Conservation (phyloP, 2,113 vertebrate genomes). For the Sceloporus tristichus region DNA sequence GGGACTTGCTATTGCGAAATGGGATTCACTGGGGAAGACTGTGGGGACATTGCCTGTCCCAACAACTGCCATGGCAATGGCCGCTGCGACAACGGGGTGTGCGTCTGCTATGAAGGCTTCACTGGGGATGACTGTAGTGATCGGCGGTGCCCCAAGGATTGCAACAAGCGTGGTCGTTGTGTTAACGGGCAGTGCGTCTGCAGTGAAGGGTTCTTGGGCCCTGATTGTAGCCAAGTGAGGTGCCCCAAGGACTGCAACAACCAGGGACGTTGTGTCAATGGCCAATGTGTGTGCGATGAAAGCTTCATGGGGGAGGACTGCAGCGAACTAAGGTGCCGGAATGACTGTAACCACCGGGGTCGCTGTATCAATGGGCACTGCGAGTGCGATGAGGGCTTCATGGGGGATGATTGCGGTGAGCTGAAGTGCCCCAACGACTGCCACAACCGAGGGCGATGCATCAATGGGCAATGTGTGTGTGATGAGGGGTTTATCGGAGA, state of each 20-base stretch:
- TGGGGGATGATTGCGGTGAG: conserved; percentile 83
- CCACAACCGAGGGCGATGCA: conserved; percentile 81
- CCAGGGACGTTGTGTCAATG: conserved; percentile 83
- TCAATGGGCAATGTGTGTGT: conserved; percentile 88
- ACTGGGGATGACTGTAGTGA: conserved; percentile 88
- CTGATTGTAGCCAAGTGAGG: conserved; percentile 83
- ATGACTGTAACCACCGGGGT: conserved; percentile 83
- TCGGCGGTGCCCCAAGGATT: conserved; percentile 86
- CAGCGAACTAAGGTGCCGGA: conserved; percentile 83
- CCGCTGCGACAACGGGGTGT: conserved; percentile 87
- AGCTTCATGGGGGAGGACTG: conserved; percentile 89
- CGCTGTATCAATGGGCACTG: conserved; percentile 86
- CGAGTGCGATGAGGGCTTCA: conserved; percentile 82
- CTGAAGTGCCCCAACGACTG: conserved; percentile 89
- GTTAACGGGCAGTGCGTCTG: conserved; percentile 87
- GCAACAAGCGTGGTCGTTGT: conserved; percentile 88
- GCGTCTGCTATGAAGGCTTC: conserved; percentile 87
- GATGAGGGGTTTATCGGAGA: conserved; percentile 80
- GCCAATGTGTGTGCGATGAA: conserved; percentile 86
- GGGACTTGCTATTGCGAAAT: conserved; percentile 93
- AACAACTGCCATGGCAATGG: conserved; percentile 85
- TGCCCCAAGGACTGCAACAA: conserved; percentile 88
- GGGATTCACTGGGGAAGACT: conserved; percentile 92
- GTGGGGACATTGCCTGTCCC: conserved; percentile 86
- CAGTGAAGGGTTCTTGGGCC: conserved; percentile 85